Evolutionary conservation across 2,797 vertebrate genomes (phyloP).

Genomic region (Eptatretus atami): DNA sequence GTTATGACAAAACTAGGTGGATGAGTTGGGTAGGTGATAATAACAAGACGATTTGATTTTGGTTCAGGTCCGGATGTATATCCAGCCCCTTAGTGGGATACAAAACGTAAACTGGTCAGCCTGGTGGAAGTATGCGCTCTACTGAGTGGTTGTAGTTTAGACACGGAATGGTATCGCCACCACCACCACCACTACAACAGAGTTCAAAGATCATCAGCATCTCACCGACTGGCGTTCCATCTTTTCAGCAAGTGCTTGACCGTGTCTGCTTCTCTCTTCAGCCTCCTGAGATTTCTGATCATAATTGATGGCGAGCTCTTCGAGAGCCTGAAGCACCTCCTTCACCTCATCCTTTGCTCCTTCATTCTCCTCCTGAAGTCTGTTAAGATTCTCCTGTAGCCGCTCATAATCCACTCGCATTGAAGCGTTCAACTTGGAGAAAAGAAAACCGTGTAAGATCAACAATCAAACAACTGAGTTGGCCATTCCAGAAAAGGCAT

Average conservation of each 20-base stretch:
- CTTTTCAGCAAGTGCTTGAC: constrained; percentile 43
- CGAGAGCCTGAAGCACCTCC: constrained; percentile 76
- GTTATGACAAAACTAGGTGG: no score
- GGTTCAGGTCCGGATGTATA: no score
- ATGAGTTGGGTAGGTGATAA: no score
- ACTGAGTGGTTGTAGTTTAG: no score
- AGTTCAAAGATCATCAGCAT: neutral
- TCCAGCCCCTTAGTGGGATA: no score
- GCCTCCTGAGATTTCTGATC: constrained; percentile 86
- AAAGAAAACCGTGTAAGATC: constrained; percentile 1
- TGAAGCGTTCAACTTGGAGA: constrained; percentile 29
- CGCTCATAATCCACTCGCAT: constrained; percentile 43
- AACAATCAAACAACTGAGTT: no score
- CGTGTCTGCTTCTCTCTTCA: constrained; percentile 38
- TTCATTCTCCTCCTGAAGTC: constrained; percentile 46
- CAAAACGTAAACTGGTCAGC: no score
- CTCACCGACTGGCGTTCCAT: constrained; percentile 42
- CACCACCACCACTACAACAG: no score
- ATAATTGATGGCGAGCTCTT: constrained; percentile 82
- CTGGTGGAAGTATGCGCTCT: no score
- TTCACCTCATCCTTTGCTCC: constrained; percentile 72
- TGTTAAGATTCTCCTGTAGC: constrained; percentile 46
- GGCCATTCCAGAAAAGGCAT: no score
- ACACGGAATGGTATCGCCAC: no score
- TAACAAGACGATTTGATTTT: no score